Base-by-base conservation (phyloP, 1,140 invertebrate genomes). In the Drosophila insularis region DNA sequence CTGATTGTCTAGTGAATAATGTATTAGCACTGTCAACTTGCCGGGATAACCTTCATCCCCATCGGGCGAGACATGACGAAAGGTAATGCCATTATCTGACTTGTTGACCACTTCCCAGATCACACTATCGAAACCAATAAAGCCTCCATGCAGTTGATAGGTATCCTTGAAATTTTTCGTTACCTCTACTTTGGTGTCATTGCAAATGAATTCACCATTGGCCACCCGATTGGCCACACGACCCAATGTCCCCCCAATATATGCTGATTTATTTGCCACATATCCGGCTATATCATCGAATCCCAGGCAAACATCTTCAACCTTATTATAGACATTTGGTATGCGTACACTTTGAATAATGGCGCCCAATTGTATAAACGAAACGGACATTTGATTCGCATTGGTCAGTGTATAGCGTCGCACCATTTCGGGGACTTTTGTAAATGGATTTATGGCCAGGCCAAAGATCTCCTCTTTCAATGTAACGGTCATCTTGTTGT, bases 161-260 rank as follows among this genome's bases (percentile, higher is more conserved):
- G 93, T 92, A 2, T 94, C 94, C 53, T 94, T 93, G 27, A 93
- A 91, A 87, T 99, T 99, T 56, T 95, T 94, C 0, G 94, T 94
- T 11, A 99, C 89, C 11, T 94, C 84, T 80, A 96, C 96, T 5
- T 92, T 93, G 37, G 93, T 89, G 1, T 94, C 95, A 71, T 96
- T 95, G 1, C 98, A 89, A 2, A 68, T 87, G 74, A 98, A 97
- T 77, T 92, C 92, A 1, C 94, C 96, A 54, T 94, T 93, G 0
- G 93, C 94, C 72, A 98, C 97, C 40, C 98, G 93, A 92, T 98
- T 98, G 0, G 96, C 96, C 50, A 97, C 96, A 74, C 98, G 93
- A 4, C 98, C 98, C 35, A 99, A 93, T 0, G 97, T 96, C 0
- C 96, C 95, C 5, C 98, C 98, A 85, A 99, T 96, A 86, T 98